Base-by-base conservation (phyloP, 30 jellyfish, hydroid and myxozoan species). In the Aurelia sp. region DNA sequence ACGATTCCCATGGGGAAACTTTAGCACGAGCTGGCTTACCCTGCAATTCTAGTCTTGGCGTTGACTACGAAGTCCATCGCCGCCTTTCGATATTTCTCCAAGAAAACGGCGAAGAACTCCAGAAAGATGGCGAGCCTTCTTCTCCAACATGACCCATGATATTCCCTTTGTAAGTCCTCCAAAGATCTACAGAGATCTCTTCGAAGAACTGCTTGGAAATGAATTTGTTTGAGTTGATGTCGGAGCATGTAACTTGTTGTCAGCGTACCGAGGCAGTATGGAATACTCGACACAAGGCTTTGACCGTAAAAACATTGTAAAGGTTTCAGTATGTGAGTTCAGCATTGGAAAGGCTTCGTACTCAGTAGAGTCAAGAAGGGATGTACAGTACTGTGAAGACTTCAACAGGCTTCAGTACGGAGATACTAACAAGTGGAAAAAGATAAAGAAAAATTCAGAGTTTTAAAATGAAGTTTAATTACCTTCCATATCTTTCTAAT, bases 51-150 rank as follows among this genome's bases (percentile, higher is more conserved):
- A 69, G 65, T 22, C 47, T n/a, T 8, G 80, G 13, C 13, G 60
- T 24, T 35, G 80, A 35, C 47, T 57, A 38, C 27, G 31, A 12
- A 18, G 33, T 13, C 63, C 10, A 68, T 22, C 61, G 30, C 61
- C 47, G 16, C 62, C 31, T 22, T 44, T 47, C 30, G 50, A 48
- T 13, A 13, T 31, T 31, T 76, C 63, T 12, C 72, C 50, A 20
- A 41, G 33, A 78, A 78, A 24, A 35, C 66, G 61, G 27, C 72
- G 44, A 62, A 8, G 66, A 65, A 57, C 58, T 63, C 66, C 27
- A 10, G 80, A 78, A 78, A 78, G 44, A 78, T 78, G 89, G 89
- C 89, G 89, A 47, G 53, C 89, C 89, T 78, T 78, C 89, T 47
- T 78, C 89, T 63, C 50, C 89, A 70, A 47, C 73, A 16, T 62